These are phyloP conservation scores for Buathra laborator DNA, from an alignment of 2,888 invertebrate species.

Conservation along the genomic window DNA sequence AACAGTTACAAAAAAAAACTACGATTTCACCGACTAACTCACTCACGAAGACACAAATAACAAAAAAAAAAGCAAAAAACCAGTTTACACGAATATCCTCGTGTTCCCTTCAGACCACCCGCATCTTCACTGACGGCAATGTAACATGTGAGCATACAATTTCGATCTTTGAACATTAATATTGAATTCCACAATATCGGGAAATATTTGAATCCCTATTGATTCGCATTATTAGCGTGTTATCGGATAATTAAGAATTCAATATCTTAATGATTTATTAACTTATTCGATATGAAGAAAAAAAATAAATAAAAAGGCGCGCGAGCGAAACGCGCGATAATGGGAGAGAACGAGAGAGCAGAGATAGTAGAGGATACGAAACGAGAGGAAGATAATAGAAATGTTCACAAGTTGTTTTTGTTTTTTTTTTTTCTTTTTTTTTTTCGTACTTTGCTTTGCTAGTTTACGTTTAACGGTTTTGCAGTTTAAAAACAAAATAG, in stretches of 20 bases:
- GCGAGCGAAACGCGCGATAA: conserved; percentile 9
- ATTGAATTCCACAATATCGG: conserved; percentile 60
- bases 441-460: conserved; percentile 64
- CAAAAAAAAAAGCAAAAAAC: conserved; percentile 33
- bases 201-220: conserved; percentile 75
- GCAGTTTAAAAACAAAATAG: conserved; percentile 35
- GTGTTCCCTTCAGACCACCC: conserved; percentile 32
- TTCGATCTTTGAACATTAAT: conserved; percentile 66
- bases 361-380: conserved; percentile 1
- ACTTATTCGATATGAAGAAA: conserved; percentile 67
- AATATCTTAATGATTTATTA: conserved; percentile 72
- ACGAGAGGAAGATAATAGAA: conserved; percentile 30
- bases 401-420: conserved; percentile 33
- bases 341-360: conserved; percentile 11
- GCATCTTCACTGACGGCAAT: conserved; percentile 68
- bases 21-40: conserved; percentile 53
- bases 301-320: background rate
- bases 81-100: conserved; percentile 27
- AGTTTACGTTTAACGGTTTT: conserved; percentile 55
- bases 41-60: conserved; percentile 61
- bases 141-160: conserved; percentile 69
- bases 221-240: conserved; percentile 72
- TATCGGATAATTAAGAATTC: conserved; percentile 69
- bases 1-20: conserved; percentile 35
- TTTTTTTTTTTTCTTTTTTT: conserved; percentile 61